Evolutionary conservation across 2,888 invertebrate species (phyloP).

Genomic region (Chouioia cunea): DNA sequence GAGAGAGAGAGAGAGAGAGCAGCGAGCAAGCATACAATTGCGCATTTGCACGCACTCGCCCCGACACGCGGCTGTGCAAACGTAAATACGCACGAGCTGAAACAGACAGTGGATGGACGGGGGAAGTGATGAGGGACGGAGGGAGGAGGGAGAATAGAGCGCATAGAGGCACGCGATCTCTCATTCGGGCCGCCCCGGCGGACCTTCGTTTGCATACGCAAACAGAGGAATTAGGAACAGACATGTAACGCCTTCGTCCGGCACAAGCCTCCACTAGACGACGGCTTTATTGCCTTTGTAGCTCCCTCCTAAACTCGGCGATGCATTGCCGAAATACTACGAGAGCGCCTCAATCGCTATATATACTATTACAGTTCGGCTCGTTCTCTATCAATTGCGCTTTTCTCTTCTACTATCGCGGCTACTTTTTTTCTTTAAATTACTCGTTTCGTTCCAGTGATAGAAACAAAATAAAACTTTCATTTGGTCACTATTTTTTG

Average conservation of each 20-base stretch:
- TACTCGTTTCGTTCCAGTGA: too few species aligned
- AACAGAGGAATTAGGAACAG: constrained; percentile 60
- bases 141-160: background rate
- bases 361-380: background rate
- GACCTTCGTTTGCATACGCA: constrained; percentile 63
- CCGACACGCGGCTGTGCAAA: background rate
- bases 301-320: background rate
- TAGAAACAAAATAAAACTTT: too few species aligned
- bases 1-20: too few species aligned
- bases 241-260: constrained; percentile 49
- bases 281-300: constrained; percentile 33
- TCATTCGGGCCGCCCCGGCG: constrained; percentile 26
- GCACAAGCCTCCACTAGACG: background rate
- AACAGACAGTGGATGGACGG: too few species aligned
- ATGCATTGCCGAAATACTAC: background rate
- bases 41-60: background rate
- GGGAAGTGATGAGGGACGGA: too few species aligned
- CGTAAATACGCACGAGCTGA: background rate
- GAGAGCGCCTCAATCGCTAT: constrained; percentile 1
- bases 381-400: background rate
- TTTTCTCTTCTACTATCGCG: too few species aligned
- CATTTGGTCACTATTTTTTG: too few species aligned
- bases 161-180: constrained; percentile 22
- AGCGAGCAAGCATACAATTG: background rate
- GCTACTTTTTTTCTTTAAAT: too few species aligned